These are phyloP conservation scores for Andrena chrysosceles DNA, from an alignment of 2,888 invertebrate species.

Conservation along the genomic window DNA sequence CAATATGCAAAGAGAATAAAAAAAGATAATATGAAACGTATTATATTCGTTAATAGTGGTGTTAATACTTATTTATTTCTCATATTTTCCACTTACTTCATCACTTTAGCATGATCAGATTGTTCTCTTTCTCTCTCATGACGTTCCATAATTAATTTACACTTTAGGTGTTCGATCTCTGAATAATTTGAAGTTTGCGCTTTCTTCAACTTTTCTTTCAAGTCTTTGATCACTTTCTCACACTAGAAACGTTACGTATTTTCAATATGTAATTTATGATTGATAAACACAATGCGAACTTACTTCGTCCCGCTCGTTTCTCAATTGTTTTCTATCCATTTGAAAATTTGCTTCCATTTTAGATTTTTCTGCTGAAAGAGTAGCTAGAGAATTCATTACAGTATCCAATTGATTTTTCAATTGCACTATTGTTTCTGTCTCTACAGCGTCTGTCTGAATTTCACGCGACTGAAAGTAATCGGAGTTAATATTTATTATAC, in stretches of 20 bases:
- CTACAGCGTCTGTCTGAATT: constrained; percentile 64
- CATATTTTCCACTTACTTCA: constrained; percentile 86
- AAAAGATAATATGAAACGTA: too few relatives aligned
- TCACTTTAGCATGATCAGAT: constrained; percentile 91
- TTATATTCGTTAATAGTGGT: neutral
- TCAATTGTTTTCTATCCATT: constrained; percentile 88
- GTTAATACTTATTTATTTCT: neutral
- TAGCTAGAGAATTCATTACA: constrained; percentile 90
- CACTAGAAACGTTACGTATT: constrained; percentile 85
- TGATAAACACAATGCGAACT: constrained; percentile 36
- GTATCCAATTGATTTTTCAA: constrained; percentile 86
- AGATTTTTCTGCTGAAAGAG: constrained; percentile 93
- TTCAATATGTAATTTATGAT: neutral
- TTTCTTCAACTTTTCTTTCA: constrained; percentile 88
- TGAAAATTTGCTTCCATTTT: constrained; percentile 94
- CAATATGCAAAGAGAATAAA: neutral
- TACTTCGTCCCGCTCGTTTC: constrained; percentile 86
- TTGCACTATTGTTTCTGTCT: constrained; percentile 79
- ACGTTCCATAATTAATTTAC: constrained; percentile 91
- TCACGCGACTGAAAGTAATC: constrained; percentile 50
- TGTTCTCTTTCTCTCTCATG: constrained; percentile 94
- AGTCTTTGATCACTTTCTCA: constrained; percentile 87
- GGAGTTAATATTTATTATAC: neutral
- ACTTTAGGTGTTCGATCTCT: constrained; percentile 89
- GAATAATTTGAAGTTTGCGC: constrained; percentile 86